phyloP scores from a whole-genome alignment of 1,140 invertebrate species.

The Spodoptera litura region DNA sequence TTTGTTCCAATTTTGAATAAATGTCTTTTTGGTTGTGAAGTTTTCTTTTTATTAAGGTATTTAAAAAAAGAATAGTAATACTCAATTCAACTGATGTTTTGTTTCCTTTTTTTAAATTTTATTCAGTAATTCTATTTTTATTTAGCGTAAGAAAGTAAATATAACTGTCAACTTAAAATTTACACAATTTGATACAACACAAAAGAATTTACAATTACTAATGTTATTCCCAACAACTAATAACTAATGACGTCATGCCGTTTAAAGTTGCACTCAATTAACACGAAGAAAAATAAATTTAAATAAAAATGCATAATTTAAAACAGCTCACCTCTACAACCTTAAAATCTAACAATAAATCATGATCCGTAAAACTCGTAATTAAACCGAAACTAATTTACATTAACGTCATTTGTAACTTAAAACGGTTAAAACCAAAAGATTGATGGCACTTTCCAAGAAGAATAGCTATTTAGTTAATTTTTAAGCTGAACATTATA shows the following conservation, averaged over 20 bases:
- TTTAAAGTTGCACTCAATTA: conserved; percentile 1
- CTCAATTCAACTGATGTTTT: too few relatives aligned
- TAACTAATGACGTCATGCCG: neutral
- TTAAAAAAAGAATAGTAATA: too few relatives aligned
- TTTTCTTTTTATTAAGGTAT: too few relatives aligned
- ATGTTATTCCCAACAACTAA: too few relatives aligned
- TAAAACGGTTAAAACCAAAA: conserved; percentile 66
- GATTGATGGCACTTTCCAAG: conserved; percentile 69
- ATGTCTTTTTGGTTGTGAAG: too few relatives aligned
- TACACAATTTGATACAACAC: too few relatives aligned
- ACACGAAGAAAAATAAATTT: neutral
- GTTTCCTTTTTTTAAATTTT: too few relatives aligned
- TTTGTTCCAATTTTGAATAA: conserved; percentile 26
- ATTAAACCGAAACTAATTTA: conserved; percentile 61
- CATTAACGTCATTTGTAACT: conserved; percentile 66
- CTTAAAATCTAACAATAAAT: conserved; percentile 60
- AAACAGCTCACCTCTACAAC: conserved; percentile 44
- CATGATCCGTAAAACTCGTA: conserved; percentile 58
- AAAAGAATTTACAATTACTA: too few relatives aligned
- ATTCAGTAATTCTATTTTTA: too few relatives aligned
- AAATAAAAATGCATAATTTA: conserved; percentile 54
- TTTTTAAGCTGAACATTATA: conserved; percentile 1
- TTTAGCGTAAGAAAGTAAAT: too few relatives aligned
- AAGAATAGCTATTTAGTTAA: conserved; percentile 53
- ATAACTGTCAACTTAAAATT: too few relatives aligned